A percentile compares a stretch with the other conserved stretches of the same genome.
phyloP scores from a whole-genome alignment of 2,113 vertebrate genomes.

The Triplophysa siluroides region DNA sequence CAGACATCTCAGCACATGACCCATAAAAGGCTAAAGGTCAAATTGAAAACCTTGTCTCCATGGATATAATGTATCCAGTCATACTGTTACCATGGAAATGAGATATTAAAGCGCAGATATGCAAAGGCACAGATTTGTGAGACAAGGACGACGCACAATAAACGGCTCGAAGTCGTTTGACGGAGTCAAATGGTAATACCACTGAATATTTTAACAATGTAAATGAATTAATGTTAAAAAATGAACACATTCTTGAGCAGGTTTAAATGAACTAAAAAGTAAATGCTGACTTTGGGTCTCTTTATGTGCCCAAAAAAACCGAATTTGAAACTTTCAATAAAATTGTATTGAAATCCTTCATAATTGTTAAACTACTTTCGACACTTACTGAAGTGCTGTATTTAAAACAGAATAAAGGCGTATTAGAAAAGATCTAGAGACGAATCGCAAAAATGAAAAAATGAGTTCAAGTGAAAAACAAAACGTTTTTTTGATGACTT shows the following conservation, averaged over 20 bases:
- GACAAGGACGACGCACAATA: conserved; percentile 1
- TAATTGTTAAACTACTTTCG: neutral
- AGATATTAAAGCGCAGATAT: conserved; percentile 34
- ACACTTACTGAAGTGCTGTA: neutral
- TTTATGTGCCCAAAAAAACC: too few relatives aligned
- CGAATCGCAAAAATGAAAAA: neutral
- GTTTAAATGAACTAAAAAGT: neutral
- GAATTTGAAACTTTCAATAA: too few relatives aligned
- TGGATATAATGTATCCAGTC: conserved; percentile 6
- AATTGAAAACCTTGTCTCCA: conserved; percentile 32
- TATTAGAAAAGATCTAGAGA: neutral
- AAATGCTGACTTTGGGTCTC: too few relatives aligned
- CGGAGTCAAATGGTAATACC: too few relatives aligned
- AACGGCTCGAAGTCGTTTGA: neutral
- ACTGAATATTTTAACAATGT: too few relatives aligned
- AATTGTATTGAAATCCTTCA: too few relatives aligned
- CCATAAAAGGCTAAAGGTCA: conserved; percentile 31
- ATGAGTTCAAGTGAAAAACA: neutral
- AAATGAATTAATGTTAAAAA: neutral
- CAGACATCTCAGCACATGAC: conserved; percentile 32
- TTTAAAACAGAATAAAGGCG: neutral
- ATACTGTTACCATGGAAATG: conserved; percentile 29
- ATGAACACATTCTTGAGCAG: neutral
- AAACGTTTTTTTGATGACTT: too few relatives aligned
- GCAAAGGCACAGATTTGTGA: conserved; percentile 36